Evolutionary conservation across 1,140 invertebrate genomes (phyloP), one percentile per base, ranked within the genome.

Genomic region (Vanessa atalanta): DNA sequence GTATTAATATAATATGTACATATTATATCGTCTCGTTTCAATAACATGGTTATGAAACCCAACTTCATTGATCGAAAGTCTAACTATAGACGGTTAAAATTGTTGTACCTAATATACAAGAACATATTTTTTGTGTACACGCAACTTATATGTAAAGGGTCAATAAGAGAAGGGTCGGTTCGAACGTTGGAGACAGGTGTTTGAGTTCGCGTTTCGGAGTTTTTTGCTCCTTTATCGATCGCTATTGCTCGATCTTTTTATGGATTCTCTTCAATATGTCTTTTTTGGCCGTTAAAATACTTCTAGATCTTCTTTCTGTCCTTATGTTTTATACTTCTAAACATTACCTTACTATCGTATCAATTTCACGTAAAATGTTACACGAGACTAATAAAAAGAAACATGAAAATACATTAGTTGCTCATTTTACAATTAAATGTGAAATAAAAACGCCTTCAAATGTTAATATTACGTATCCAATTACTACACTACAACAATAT

Each of bases 181-280:
- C 47, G 53, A 23, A 47, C 20, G 48, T 60, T 60, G 57, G 68
- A 70, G 72, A 73, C 72, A 73, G 72, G 72, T 68, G 72, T 68
- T 70, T 70, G 57, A 60, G 60, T 60, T 68, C 13, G 16, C 31
- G 57, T 73, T 57, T 63, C 47, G 57, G 55, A 48, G 47, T 73
- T 68, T 73, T 73, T 73, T 71, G 70, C 8, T 70, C 61, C 47
- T 48, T 31, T 67, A 73, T 73, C 72, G 72, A 72, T 66, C 47
- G 72, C 47, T 65, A 70, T 70, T 65, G 51, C 43, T 73, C 65
- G 71, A 67, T 61, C 55, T 37, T 73, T 67, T 73, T 70, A 70
- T 70, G 68, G 68, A 50, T 70, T 70, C 68, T 50, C 57, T 78
- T 61, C 8, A 15, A 26, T 61, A 61, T 37, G 14, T 61, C 4